phyloP scores from a whole-genome alignment of 2,797 vertebrate genomes.

The Crax fasciolata region DNA sequence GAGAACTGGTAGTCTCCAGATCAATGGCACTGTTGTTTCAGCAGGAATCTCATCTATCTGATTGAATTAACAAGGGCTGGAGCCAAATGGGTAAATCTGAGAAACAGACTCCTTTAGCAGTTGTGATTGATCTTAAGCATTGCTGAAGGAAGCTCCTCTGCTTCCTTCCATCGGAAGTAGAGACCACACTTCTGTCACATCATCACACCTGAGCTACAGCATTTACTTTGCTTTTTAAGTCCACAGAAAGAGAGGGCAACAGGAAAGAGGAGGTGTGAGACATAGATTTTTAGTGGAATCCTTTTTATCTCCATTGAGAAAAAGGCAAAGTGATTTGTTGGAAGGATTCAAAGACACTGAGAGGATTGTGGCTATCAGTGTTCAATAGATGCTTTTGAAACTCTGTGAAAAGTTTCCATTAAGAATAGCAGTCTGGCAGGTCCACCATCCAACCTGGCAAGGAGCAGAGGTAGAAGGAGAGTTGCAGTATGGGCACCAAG shows the following conservation, averaged over 20 bases:
- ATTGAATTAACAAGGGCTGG: not conserved
- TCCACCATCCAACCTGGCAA: not conserved
- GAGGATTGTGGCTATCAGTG: not conserved
- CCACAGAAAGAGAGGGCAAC: not conserved
- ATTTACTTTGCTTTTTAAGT: not conserved
- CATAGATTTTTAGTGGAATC: not conserved
- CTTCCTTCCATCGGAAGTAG: not conserved
- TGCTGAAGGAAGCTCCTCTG: not conserved
- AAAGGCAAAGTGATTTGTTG: not conserved
- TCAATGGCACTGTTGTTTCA: not conserved
- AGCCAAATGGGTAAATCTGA: not conserved
- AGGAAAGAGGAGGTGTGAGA: not conserved
- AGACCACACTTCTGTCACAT: not conserved
- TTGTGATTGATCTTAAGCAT: not conserved
- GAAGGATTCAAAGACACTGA: not conserved
- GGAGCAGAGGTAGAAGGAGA: not conserved
- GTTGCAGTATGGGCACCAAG: rapidly evolving
- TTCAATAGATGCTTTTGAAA: not conserved
- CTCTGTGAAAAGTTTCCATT: not conserved
- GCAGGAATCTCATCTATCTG: not conserved
- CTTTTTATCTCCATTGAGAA: not conserved
- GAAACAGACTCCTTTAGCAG: rapidly evolving
- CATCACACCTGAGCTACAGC: not conserved
- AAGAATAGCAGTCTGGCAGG: not conserved
- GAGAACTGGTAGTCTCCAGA: not conserved